Conservation (phyloP, 1,140 invertebrate genomes). For the Protaetia brevitarsis region DNA sequence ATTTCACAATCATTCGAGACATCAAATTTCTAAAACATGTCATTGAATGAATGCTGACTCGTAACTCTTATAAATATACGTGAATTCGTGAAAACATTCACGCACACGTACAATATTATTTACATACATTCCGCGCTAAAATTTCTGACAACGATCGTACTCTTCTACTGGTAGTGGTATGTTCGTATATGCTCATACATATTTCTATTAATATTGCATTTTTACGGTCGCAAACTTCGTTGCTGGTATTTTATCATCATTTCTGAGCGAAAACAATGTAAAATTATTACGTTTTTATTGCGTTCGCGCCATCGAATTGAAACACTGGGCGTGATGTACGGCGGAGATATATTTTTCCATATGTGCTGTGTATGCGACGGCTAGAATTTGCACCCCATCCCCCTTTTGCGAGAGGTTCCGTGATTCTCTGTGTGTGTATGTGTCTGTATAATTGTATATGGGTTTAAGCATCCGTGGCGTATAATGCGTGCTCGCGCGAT, state of each 20-base stretch:
- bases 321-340: slow-evolving; percentile 25
- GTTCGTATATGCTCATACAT: too few relatives aligned
- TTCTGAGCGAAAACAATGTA: slow-evolving; percentile 39
- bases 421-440: neutral
- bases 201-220: slow-evolving; percentile 40
- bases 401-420: too few relatives aligned
- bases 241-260: slow-evolving; percentile 40
- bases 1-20: too few relatives aligned
- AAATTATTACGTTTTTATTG: slow-evolving; percentile 38
- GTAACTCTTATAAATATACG: too few relatives aligned
- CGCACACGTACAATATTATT: too few relatives aligned
- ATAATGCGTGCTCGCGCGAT: neutral
- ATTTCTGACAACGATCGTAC: too few relatives aligned
- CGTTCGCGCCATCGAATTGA: slow-evolving; percentile 34
- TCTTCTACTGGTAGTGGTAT: too few relatives aligned
- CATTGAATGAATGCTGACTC: too few relatives aligned
- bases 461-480: neutral
- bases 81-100: too few relatives aligned
- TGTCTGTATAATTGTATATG: neutral
- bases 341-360: slow-evolving; percentile 7
- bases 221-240: slow-evolving; percentile 37
- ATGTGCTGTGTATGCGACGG: neutral
- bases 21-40: too few relatives aligned
- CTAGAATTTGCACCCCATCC: too few relatives aligned
- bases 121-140: too few relatives aligned